Evolutionary conservation across 1,140 invertebrate genomes (phyloP).

Genomic region (Neodiprion fabricii): DNA sequence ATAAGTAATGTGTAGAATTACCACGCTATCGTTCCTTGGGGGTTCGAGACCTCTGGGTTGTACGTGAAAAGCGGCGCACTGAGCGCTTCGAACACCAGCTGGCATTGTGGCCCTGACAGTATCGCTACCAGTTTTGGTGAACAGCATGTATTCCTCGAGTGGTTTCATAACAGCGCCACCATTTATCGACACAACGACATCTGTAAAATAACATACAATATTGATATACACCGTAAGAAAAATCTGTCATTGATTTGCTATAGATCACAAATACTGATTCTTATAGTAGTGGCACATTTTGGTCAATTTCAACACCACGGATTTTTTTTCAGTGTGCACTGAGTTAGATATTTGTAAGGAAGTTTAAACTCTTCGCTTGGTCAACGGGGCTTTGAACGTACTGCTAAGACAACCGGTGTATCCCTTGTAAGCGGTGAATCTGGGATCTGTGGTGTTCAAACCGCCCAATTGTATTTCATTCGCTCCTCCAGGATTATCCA

Average conservation of each 20-base stretch:
- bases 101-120: slow-evolving; percentile 82
- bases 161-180: slow-evolving; percentile 78
- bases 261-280: background rate
- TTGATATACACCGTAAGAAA: slow-evolving; percentile 15
- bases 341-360: background rate
- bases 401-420: slow-evolving; percentile 90
- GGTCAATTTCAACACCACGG: too few species aligned
- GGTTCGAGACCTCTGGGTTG: slow-evolving; percentile 67
- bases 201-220: slow-evolving; percentile 56
- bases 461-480: slow-evolving; percentile 88
- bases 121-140: slow-evolving; percentile 80
- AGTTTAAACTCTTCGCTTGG: too few species aligned
- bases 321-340: background rate
- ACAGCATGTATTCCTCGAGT: slow-evolving; percentile 87
- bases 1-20: slow-evolving; percentile 44
- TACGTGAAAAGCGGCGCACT: slow-evolving; percentile 78
- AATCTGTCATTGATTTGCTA: background rate
- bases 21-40: slow-evolving; percentile 71
- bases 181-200: slow-evolving; percentile 83
- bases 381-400: slow-evolving; percentile 58
- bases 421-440: slow-evolving; percentile 80
- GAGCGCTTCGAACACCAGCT: slow-evolving; percentile 81
- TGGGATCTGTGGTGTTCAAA: slow-evolving; percentile 79
- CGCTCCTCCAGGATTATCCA: slow-evolving; percentile 48
- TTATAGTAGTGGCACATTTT: too few species aligned